Evolutionary conservation across 2,113 vertebrate species (phyloP), one percentile per base, ranked within the genome.

Genomic region (Gymnarchus niloticus): DNA sequence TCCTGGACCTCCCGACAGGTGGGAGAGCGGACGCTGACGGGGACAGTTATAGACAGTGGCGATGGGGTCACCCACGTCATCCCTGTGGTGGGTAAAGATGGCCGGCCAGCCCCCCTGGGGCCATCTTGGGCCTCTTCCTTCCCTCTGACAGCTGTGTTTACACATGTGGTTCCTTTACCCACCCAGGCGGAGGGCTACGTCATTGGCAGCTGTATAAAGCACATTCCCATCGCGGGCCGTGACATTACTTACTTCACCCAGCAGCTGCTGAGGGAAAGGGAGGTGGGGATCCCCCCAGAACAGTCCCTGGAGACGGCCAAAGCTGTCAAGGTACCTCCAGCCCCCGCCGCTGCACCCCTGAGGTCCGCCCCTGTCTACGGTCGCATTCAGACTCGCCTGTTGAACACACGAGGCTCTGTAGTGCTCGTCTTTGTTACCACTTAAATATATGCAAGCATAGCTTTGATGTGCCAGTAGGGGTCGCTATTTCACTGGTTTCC

Each of bases 221-320:
- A 99, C 96, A 99, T 99, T 93, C 98, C 98, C 90, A 99, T 99
- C 52, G 98, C 98, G 1, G 98, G 98, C 37, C 93, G 98, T 87
- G 98, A 99, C 94, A 99, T 99, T 93, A 99, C 98, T 2, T 99
- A 98, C 92, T 99, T 99, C 93, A 99, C 97, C 90, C 98, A 99
- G 93, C 98, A 99, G 90, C 90, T 99, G 84, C 92, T 99, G 90
- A 94, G 98, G 90, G 98, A 99, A 85, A 90, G 98, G 88, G 98
- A 99, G 96, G 96, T 99, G 93, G 98, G 98, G 91, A 98, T 99
- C 88, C 98, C 98, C 21, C 98, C 98, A 1, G 98, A 99, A 76
- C 98, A 99, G 89, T 99, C 98, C 9, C 91, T 99, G 93, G 98
- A 99, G 95, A 99, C 98, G 2, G 98, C 98, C 89, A 99, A 99